Conservation (phyloP, 2,888 invertebrate genomes). For the Aelia acuminata region DNA sequence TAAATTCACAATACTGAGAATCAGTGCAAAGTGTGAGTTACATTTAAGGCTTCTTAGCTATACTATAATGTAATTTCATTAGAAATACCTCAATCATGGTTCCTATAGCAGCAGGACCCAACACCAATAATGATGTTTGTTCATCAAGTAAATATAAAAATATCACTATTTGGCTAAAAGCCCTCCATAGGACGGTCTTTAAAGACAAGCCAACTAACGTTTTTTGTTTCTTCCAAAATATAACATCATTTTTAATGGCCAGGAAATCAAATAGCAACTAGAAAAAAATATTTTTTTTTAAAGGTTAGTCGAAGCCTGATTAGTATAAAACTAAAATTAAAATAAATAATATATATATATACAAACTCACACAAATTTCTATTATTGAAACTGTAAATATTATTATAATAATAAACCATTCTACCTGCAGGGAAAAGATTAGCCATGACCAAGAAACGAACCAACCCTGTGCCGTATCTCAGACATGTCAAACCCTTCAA, state of each 20-base stretch:
- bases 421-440: too few species aligned
- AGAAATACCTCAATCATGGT: conserved; percentile 86
- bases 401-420: too few species aligned
- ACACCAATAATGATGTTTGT: conserved; percentile 89
- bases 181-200: conserved; percentile 92
- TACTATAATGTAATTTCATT: background rate
- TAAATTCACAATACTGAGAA: too few species aligned
- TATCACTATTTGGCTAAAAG: conserved; percentile 91
- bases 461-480: too few species aligned
- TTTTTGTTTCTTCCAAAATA: conserved; percentile 90
- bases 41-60: background rate
- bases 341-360: too few species aligned
- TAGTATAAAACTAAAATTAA: too few species aligned
- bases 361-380: too few species aligned
- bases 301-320: too few species aligned
- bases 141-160: conserved; percentile 94
- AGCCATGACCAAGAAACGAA: too few species aligned
- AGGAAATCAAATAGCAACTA: conserved; percentile 96
- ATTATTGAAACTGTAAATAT: too few species aligned
- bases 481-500: too few species aligned
- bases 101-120: conserved; percentile 89
- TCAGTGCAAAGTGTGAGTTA: too few species aligned
- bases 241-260: conserved; percentile 97
- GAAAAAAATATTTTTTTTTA: conserved; percentile 68
- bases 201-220: conserved; percentile 92